Conservation (phyloP, 2,113 vertebrate genomes). For the Micromys minutus region DNA sequence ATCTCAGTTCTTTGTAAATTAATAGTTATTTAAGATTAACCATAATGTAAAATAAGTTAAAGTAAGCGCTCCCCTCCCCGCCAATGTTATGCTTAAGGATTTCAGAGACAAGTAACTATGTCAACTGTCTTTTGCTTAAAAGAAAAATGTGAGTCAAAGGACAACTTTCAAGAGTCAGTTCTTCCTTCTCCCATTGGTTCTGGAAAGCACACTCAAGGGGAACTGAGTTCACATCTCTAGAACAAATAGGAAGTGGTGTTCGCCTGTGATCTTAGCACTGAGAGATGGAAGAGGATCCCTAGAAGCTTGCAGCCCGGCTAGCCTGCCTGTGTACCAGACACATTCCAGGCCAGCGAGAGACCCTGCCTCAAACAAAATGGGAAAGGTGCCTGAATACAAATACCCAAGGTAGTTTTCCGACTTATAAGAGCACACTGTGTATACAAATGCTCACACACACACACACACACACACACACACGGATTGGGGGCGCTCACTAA, state of each 20-base stretch:
- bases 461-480: too few species aligned
- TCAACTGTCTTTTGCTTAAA: background rate
- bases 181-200: background rate
- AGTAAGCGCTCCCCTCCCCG: background rate
- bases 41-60: background rate
- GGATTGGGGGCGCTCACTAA: too few species aligned
- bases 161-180: background rate
- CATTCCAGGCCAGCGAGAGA: background rate
- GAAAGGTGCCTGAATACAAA: too few species aligned
- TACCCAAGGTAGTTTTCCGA: background rate
- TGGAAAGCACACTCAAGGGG: background rate
- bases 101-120: background rate
- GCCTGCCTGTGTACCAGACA: background rate
- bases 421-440: background rate
- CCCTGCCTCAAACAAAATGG: background rate
- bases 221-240: background rate
- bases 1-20: conserved; percentile 15
- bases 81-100: background rate
- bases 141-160: background rate
- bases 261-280: background rate
- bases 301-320: background rate
- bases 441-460: background rate
- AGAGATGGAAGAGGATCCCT: background rate
- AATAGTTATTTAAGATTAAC: conserved; percentile 25
- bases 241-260: background rate